Base-by-base conservation (phyloP, 2,113 vertebrate genomes). In the Dinomys branickii region DNA sequence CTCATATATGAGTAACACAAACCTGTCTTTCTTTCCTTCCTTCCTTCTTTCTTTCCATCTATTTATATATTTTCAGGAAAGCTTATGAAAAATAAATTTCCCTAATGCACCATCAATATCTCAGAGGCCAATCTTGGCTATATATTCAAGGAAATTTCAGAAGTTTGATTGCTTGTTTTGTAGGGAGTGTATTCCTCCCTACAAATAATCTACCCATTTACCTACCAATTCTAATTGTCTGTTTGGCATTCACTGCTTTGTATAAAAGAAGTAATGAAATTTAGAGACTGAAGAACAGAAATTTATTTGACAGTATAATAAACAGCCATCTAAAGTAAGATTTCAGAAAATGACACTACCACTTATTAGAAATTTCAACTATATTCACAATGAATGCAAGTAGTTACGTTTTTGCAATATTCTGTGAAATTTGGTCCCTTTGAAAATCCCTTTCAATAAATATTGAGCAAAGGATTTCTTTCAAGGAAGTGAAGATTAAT, bases 181-280 rank as follows among this genome's bases (percentile, higher is more conserved):
- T 1, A 87, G 85, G 78, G 71, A 67, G 16, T 78, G 50, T 97
- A 95, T 96, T 87, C 20, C 92, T 96, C 56, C 95, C 52, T 0
- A 96, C 65, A 50, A 95, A 94, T 96, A 97, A 98, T 94, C 38
- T 95, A 86, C 50, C 69, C 92, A 94, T 97, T 80, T 97, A 19
- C 54, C 54, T 91, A 97, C 30, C 44, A 75, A 94, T 63, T 97
- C 90, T 97, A 97, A 98, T 97, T 97, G 52, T 96, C 97, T 97
- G 61, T 95, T 98, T 95, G 59, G 54, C 82, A 97, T 98, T 98
- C 77, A 97, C 98, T 98, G 97, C 94, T 96, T 97, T 97, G 88
- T 90, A 73, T 96, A 98, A 98, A 98, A 96, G 65, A 92, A 13
- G 20, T 95, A 98, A 97, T 97, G 94, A 96, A 91, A 82, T 97